Evolutionary conservation across 64 coral and sea anemone species (phyloP).

Genomic region (Montipora cactus): DNA sequence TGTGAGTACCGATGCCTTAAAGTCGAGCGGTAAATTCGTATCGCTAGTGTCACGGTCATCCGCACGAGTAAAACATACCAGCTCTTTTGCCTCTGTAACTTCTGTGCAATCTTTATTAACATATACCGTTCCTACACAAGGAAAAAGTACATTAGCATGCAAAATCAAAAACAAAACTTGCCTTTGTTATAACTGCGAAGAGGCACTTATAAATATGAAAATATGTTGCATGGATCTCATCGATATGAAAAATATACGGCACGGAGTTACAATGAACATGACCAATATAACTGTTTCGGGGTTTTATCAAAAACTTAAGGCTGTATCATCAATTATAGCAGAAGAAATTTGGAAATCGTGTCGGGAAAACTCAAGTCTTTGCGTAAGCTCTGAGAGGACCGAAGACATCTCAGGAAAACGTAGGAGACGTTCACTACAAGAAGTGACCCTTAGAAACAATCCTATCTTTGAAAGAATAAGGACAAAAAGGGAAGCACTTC

Average conservation of each 20-base stretch:
- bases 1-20: background rate
- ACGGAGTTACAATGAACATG: conserved; percentile 70
- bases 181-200: conserved; percentile 84
- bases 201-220: conserved; percentile 23
- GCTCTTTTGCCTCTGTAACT: background rate
- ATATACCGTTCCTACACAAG: background rate
- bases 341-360: conserved; percentile 15
- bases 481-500: conserved; percentile 16
- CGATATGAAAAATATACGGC: conserved; percentile 22
- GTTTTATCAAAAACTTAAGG: conserved; percentile 43
- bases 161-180: conserved; percentile 42
- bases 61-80: background rate
- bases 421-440: conserved; percentile 31
- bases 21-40: background rate
- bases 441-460: background rate
- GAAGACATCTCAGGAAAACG: background rate
- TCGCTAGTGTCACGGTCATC: background rate
- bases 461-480: conserved; percentile 37
- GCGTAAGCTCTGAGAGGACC: background rate
- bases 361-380: background rate
- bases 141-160: conserved; percentile 1
- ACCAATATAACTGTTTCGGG: conserved; percentile 26
- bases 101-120: background rate
- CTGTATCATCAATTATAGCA: conserved; percentile 47
- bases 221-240: conserved; percentile 76